A percentile compares a stretch with the other conserved stretches of the same genome.
Evolutionary conservation across 1,140 invertebrate genomes (phyloP).

Genomic region (Tenebrio molitor): DNA sequence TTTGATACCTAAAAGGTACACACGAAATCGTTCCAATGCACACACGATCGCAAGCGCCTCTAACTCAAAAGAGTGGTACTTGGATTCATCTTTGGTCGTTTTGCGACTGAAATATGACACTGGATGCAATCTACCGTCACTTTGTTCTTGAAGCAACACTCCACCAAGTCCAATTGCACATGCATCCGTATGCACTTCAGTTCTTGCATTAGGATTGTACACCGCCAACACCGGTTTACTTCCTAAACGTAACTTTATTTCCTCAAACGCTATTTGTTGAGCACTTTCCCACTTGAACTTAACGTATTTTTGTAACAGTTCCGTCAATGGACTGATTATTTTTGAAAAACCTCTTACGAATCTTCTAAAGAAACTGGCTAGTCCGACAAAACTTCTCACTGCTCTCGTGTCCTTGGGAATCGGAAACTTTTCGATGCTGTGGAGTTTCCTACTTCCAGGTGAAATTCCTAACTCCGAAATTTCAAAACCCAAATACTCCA

Average conservation of each 20-base stretch:
- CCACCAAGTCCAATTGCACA: constrained; percentile 54
- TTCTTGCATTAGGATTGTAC: constrained; percentile 54
- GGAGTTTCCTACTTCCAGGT: constrained; percentile 59
- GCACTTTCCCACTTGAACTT: constrained; percentile 58
- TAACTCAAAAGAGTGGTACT: constrained; percentile 33
- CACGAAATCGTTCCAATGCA: constrained; percentile 35
- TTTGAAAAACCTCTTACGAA: constrained; percentile 61
- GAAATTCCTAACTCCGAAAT: constrained; percentile 55
- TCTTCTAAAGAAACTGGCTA: constrained; percentile 60
- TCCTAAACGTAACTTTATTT: constrained; percentile 44
- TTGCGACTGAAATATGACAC: constrained; percentile 41
- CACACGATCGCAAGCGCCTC: constrained; percentile 24
- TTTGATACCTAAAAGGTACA: constrained; percentile 42
- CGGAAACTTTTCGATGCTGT: constrained; percentile 57
- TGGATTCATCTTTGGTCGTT: constrained; percentile 19
- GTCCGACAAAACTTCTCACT: constrained; percentile 62
- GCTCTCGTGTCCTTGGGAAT: constrained; percentile 55
- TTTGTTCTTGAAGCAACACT: constrained; percentile 52
- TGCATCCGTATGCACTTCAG: constrained; percentile 61
- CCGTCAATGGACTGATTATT: constrained; percentile 57
- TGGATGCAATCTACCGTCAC: constrained; percentile 41
- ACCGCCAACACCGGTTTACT: constrained; percentile 53
- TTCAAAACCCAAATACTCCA: constrained; percentile 55
- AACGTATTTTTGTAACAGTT: constrained; percentile 58
- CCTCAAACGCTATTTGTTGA: constrained; percentile 54